Conservation (phyloP, 1,140 invertebrate species). For the Laupala kohalensis region DNA sequence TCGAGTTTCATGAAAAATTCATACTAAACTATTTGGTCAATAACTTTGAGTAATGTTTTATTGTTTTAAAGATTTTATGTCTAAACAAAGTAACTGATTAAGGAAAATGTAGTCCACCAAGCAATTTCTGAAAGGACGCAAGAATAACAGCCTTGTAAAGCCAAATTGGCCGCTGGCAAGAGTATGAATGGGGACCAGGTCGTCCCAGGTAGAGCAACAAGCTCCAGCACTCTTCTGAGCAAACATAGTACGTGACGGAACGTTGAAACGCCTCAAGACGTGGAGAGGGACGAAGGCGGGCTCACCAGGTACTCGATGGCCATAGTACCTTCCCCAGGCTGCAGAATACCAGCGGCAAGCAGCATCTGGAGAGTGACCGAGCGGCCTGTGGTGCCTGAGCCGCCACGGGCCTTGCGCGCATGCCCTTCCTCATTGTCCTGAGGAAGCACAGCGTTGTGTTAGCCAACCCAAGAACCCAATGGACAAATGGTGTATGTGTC, state of each 20-base stretch:
- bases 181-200: not conserved
- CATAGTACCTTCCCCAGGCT: slow-evolving; percentile 65
- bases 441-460: slow-evolving; percentile 1
- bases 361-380: slow-evolving; percentile 75
- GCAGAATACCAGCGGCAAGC: slow-evolving; percentile 63
- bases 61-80: too few species aligned
- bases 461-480: slow-evolving; percentile 1
- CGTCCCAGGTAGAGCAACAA: not conserved
- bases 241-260: not conserved
- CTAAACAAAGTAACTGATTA: too few species aligned
- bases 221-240: not conserved
- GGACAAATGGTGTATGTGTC: not conserved
- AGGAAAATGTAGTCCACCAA: not conserved
- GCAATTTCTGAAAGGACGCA: not conserved
- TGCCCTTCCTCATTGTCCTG: slow-evolving; percentile 14
- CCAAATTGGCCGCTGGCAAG: too few species aligned
- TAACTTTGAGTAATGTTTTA: too few species aligned
- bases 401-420: slow-evolving; percentile 8
- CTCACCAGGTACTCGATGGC: slow-evolving; percentile 77
- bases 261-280: not conserved
- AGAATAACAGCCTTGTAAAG: not conserved
- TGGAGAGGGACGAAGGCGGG: not conserved
- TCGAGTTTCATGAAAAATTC: too few species aligned
- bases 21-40: too few species aligned
- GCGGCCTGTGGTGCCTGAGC: slow-evolving; percentile 39